Conservation (phyloP, 2,888 invertebrate species). For the Latheticus oryzae region DNA sequence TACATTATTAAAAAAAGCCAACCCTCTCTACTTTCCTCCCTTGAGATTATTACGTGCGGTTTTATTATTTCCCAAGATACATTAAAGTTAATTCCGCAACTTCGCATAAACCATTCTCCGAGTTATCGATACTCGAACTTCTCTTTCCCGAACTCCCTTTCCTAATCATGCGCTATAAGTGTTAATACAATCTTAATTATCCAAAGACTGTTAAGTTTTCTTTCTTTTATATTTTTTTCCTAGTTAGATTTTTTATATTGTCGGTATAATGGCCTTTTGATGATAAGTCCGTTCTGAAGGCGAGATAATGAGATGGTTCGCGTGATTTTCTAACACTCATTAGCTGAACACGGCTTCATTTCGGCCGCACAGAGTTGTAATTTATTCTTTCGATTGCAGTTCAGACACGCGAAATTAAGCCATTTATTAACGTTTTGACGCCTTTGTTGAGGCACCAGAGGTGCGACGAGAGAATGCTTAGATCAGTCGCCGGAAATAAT, state of each 20-base stretch:
- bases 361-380: constrained; percentile 49
- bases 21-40: constrained; percentile 2
- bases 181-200: too few species aligned
- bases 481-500: constrained; percentile 46
- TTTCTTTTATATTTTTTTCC: neutral
- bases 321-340: constrained; percentile 53
- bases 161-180: constrained; percentile 18
- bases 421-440: constrained; percentile 51
- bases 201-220: too few species aligned
- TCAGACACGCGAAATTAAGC: constrained; percentile 50
- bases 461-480: constrained; percentile 46
- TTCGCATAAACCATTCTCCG: constrained; percentile 14
- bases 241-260: neutral
- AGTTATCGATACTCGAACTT: constrained; percentile 17
- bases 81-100: constrained; percentile 29
- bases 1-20: constrained; percentile 9
- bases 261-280: constrained; percentile 29
- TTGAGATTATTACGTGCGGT: constrained; percentile 19
- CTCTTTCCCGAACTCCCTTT: constrained; percentile 10
- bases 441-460: constrained; percentile 46
- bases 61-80: constrained; percentile 29
- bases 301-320: constrained; percentile 52
- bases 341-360: constrained; percentile 51
- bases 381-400: constrained; percentile 50
- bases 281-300: constrained; percentile 16